A percentile compares a stretch with the other conserved stretches of the same genome.
These are phyloP conservation scores for Hoplias malabaricus DNA, from an alignment of 2,113 vertebrate species.

Conservation along the genomic window DNA sequence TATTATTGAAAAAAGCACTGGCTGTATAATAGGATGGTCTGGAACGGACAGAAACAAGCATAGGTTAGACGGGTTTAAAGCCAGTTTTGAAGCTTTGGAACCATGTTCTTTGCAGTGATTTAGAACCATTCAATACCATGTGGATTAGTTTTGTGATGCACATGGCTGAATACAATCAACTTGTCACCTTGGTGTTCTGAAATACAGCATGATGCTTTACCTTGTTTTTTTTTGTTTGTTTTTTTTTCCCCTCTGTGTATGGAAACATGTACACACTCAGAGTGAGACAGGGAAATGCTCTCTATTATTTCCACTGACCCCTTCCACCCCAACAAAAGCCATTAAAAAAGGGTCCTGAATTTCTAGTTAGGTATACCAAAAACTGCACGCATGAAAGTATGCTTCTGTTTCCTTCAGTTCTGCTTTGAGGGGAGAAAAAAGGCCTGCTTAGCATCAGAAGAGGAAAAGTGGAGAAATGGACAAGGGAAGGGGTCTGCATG, in stretches of 20 bases:
- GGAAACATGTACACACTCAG: not conserved
- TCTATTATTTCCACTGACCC: too few relatives aligned
- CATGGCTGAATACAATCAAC: not conserved
- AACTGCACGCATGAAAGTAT: slow-evolving; percentile 24
- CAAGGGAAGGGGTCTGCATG: slow-evolving; percentile 8
- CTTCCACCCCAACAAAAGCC: not conserved
- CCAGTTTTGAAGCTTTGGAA: not conserved
- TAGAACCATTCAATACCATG: not conserved
- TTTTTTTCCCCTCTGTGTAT: not conserved
- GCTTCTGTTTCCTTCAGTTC: not conserved
- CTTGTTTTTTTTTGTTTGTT: too few relatives aligned
- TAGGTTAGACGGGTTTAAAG: too few relatives aligned
- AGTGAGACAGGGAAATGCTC: not conserved
- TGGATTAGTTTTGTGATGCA: not conserved
- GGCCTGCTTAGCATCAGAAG: slow-evolving; percentile 33
- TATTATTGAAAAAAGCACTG: too few relatives aligned
- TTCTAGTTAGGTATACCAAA: not conserved
- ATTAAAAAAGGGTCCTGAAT: not conserved
- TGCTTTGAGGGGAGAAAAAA: slow-evolving; percentile 17
- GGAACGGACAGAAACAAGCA: too few relatives aligned
- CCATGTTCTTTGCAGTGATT: too few relatives aligned
- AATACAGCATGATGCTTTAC: not conserved
- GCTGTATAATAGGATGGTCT: too few relatives aligned
- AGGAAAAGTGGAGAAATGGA: slow-evolving; percentile 11
- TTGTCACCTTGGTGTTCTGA: not conserved